phyloP scores from a whole-genome alignment of 2,113 vertebrate species.

The Tyrannus savana region DNA sequence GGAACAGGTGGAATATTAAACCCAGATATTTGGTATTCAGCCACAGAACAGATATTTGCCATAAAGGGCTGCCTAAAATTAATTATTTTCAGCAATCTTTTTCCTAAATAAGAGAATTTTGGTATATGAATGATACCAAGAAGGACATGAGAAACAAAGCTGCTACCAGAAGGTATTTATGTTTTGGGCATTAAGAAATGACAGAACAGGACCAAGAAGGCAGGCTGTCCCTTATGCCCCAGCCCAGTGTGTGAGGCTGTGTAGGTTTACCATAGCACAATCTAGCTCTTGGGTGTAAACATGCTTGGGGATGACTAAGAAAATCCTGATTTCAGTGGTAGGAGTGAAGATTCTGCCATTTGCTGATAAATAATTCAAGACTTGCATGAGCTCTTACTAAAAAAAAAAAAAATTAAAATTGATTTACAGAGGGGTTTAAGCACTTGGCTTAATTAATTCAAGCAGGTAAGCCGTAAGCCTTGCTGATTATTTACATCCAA shows the following conservation, averaged over 20 bases:
- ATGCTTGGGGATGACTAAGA: neutral
- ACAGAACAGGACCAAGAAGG: neutral
- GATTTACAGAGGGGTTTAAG: neutral
- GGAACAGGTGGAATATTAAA: neutral
- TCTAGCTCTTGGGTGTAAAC: neutral
- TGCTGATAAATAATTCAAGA: neutral
- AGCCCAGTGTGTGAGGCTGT: fast-evolving
- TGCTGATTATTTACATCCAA: neutral
- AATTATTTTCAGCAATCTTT: neutral
- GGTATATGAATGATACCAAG: neutral
- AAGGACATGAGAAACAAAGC: neutral
- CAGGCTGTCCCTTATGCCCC: neutral
- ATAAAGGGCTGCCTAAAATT: neutral
- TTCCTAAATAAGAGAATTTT: neutral
- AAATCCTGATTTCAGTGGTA: neutral
- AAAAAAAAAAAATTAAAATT: neutral
- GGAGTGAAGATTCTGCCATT: neutral
- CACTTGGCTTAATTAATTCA: neutral
- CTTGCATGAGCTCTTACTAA: neutral
- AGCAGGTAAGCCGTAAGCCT: neutral
- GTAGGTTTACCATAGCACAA: neutral
- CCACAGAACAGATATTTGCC: neutral
- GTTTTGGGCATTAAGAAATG: neutral
- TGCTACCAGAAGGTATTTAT: neutral
- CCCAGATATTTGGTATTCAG: neutral